These are phyloP conservation scores for Lagopus leucura DNA, from an alignment of 2,113 vertebrate genomes.

Conservation along the genomic window DNA sequence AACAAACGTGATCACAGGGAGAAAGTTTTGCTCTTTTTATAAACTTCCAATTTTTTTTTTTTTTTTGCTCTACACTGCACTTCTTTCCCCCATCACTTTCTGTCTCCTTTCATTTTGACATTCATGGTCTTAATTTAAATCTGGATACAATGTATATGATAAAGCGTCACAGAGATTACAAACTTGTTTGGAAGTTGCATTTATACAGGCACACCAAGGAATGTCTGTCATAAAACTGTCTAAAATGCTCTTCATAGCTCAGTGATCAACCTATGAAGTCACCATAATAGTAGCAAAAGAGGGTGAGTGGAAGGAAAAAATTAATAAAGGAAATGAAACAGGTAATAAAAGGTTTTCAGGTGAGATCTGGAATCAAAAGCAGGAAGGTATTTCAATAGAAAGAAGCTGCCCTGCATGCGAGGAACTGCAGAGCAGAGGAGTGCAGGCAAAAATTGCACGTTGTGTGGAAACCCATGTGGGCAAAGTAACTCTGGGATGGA, in stretches of 20 bases:
- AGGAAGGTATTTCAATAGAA: background rate
- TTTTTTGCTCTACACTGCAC: background rate
- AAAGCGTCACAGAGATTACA: background rate
- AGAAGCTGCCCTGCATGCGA: background rate
- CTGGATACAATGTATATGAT: background rate
- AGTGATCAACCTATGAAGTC: background rate
- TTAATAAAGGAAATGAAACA: conserved; percentile 38
- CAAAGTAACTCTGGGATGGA: background rate
- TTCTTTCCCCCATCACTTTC: conserved; percentile 17
- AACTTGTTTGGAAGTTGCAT: background rate
- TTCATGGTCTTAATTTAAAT: conserved; percentile 43
- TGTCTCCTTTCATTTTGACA: conserved; percentile 33
- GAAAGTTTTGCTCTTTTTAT: conserved; percentile 40
- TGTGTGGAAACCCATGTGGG: background rate
- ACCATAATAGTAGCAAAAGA: background rate
- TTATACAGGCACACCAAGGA: background rate
- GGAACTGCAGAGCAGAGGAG: background rate
- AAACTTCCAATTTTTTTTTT: background rate
- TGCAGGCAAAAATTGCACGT: background rate
- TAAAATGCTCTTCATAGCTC: background rate
- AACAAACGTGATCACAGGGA: conserved; percentile 20
- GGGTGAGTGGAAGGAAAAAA: background rate
- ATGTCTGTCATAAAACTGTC: background rate
- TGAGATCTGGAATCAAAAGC: conserved; percentile 9
- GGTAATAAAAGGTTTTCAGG: conserved; percentile 22